phyloP scores from a whole-genome alignment of 2,797 vertebrate genomes.

The Lates japonicus region DNA sequence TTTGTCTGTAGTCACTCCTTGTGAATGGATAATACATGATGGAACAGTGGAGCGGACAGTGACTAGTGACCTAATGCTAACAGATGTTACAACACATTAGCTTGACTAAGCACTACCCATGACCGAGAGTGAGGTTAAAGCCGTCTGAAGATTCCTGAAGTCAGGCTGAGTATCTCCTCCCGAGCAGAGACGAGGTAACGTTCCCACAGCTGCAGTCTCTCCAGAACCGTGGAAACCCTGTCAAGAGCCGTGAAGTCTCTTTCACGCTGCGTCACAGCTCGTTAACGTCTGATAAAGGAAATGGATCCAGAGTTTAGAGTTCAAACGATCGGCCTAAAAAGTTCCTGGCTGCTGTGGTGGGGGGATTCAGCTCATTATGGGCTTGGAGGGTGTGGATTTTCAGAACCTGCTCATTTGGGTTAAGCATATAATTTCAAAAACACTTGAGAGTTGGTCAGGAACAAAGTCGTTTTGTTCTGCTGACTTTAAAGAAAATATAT shows the following conservation, averaged over 20 bases:
- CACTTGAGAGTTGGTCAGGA: slow-evolving; percentile 10
- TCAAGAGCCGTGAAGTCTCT: slow-evolving; percentile 36
- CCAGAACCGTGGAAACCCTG: slow-evolving; percentile 28
- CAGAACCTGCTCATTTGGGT: slow-evolving; percentile 17
- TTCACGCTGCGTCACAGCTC: slow-evolving; percentile 39
- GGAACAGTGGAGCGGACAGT: background rate
- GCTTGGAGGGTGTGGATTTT: slow-evolving; percentile 4
- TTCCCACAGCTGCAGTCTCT: slow-evolving; percentile 51
- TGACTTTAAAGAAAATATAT: background rate
- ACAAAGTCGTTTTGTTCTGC: background rate
- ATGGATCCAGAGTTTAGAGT: slow-evolving; percentile 24
- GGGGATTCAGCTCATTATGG: slow-evolving; percentile 24
- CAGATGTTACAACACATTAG: slow-evolving; percentile 31
- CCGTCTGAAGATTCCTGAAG: slow-evolving; percentile 32
- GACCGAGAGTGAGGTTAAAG: background rate
- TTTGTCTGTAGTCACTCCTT: too few species aligned
- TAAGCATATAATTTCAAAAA: background rate
- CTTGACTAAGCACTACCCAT: background rate
- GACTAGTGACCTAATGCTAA: background rate
- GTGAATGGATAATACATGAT: background rate
- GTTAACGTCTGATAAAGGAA: slow-evolving; percentile 25
- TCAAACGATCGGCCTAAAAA: background rate
- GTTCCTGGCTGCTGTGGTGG: background rate
- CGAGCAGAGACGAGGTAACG: background rate
- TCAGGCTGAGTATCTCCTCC: slow-evolving; percentile 10